Conservation (phyloP, 2,888 invertebrate species). For the Pseudococcus jackbeardsleyi region DNA sequence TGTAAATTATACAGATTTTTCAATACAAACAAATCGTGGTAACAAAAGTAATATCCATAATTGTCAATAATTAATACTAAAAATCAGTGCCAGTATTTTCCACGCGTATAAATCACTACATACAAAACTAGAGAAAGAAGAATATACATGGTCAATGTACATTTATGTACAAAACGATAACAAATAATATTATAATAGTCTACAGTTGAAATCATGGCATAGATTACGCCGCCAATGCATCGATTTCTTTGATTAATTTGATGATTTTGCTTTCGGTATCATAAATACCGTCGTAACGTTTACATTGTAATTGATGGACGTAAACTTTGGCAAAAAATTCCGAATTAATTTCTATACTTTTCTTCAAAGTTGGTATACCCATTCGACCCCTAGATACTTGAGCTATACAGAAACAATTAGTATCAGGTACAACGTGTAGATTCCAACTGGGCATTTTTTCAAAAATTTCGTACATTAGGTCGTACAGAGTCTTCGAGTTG, state of each 20-base stretch:
- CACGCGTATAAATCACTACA: too few species aligned
- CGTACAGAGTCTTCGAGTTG: constrained; percentile 56
- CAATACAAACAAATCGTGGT: not conserved
- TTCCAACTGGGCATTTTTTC: constrained; percentile 66
- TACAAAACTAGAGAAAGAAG: not conserved
- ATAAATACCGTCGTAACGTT: constrained; percentile 65
- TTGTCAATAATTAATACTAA: not conserved
- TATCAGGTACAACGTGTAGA: constrained; percentile 65
- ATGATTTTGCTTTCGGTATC: constrained; percentile 65
- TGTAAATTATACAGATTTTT: not conserved
- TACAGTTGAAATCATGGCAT: not conserved
- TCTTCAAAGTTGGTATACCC: constrained; percentile 66
- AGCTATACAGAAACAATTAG: constrained; percentile 65
- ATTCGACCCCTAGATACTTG: constrained; percentile 65
- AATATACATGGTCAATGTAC: not conserved
- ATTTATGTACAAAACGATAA: not conserved
- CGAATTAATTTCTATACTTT: constrained; percentile 66
- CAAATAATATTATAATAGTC: not conserved
- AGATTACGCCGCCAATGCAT: constrained; percentile 60
- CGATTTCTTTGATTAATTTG: constrained; percentile 65
- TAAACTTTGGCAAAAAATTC: constrained; percentile 66
- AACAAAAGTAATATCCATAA: not conserved
- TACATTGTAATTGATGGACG: constrained; percentile 66
- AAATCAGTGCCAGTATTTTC: not conserved
- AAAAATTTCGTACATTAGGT: constrained; percentile 66